These are phyloP conservation scores for Pteromalus puparum DNA, from an alignment of 1,140 invertebrate species.

Conservation along the genomic window DNA sequence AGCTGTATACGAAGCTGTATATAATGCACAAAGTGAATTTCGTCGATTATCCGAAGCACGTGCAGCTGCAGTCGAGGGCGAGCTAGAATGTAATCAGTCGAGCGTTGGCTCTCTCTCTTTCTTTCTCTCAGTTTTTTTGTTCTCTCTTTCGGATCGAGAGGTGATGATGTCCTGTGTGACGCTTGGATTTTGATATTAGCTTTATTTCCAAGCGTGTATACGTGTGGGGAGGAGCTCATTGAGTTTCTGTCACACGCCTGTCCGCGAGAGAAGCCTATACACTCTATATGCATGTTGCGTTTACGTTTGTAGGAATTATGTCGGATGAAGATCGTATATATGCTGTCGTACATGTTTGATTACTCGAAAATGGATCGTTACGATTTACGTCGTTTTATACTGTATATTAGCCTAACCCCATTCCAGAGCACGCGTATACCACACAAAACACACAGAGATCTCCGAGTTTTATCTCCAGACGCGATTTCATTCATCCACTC, in stretches of 20 bases:
- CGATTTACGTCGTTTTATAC: no score
- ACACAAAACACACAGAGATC: no score
- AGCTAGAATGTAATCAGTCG: neutral
- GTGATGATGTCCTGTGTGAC: neutral
- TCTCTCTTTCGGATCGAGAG: no score
- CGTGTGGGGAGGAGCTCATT: neutral
- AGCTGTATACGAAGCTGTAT: neutral
- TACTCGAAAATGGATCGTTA: no score
- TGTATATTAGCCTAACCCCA: no score
- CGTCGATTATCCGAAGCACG: neutral
- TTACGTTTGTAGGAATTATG: neutral
- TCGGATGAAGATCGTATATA: neutral
- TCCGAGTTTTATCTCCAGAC: neutral
- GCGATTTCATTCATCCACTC: neutral
- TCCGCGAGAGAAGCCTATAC: neutral
- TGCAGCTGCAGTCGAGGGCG: neutral
- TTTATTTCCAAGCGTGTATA: neutral
- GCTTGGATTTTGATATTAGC: neutral
- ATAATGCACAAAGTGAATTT: neutral
- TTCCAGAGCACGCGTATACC: no score
- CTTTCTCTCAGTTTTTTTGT: no score
- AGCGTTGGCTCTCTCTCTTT: neutral
- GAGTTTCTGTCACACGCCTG: neutral
- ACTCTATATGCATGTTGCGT: neutral
- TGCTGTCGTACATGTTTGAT: no score